Base-by-base conservation (phyloP, 2,888 invertebrate species). In the Notodonta ziczac region DNA sequence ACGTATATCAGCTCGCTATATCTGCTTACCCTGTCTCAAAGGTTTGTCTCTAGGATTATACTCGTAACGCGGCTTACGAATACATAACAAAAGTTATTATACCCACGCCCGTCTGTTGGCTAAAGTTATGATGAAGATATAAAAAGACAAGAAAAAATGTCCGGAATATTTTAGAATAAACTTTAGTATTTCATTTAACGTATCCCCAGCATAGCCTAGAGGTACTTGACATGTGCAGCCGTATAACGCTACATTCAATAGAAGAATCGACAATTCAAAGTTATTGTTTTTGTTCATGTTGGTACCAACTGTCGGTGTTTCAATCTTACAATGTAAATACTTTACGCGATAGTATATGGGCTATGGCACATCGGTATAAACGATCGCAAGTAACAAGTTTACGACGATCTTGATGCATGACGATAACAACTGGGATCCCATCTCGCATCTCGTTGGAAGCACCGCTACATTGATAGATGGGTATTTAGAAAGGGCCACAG, bases 391-490 rank as follows among this genome's bases (percentile, higher is more conserved):
- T 78, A 80, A 80, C 77, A 81, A 73, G 76, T 82, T 80, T 76
- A 72, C 77, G 73, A 74, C 74, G 72, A 75, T 76, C 74, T 74
- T 77, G 73, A 82, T 78, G 76, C 76, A 76, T 74, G 72, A 58
- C 74, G 79, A 82, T 83, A 79, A 73, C 76, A 6, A 24, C 24
- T 73, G 62, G 72, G 78, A 81, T 80, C 76, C 70, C 76, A 77
- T 76, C 76, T 76, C 71, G 78, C 57, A 63, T 61, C 67, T 71
- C 63, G 76, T 72, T 72, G 66, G 60, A 61, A 62, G 67, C 66
- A 74, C 80, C 77, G 80, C 77, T 81, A 80, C 70, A 74, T 74
- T 82, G 80, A 83, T 82, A 76, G 77, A 82, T 83, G 73, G 69
- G 75, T 75, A 75, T 76, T 74, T 57, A 66, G 73, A 74, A 78